A percentile compares a stretch with the other conserved stretches of the same genome.
Conservation (phyloP, 2,888 invertebrate genomes). For the Spodoptera exigua region DNA sequence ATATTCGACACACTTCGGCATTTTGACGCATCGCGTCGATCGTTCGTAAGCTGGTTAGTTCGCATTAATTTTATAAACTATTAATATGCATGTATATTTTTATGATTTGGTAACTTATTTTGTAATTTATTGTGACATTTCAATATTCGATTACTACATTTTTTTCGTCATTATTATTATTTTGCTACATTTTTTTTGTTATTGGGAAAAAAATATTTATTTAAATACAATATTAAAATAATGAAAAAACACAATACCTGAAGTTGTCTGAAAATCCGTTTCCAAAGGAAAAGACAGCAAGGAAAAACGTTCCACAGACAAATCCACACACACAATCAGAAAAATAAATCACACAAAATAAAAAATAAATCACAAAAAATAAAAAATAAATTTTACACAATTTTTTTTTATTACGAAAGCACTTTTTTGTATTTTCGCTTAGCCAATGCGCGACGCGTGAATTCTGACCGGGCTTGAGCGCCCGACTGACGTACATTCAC, state of each 20-base stretch:
- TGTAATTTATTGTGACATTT: no score
- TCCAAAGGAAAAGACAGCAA: slow-evolving; percentile 32
- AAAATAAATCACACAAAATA: slow-evolving; percentile 22
- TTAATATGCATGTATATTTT: neutral
- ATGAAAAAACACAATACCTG: rapidly evolving
- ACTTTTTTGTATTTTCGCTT: slow-evolving; percentile 23
- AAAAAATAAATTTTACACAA: neutral
- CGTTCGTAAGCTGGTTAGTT: neutral
- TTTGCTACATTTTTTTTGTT: no score
- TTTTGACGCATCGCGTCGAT: neutral
- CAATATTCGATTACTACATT: no score
- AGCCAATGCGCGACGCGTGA: slow-evolving; percentile 27
- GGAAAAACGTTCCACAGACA: slow-evolving; percentile 29
- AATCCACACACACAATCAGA: slow-evolving; percentile 34
- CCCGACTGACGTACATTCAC: slow-evolving; percentile 41
- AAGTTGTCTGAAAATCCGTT: slow-evolving; percentile 14
- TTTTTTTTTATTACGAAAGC: slow-evolving; percentile 37
- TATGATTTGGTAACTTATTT: neutral
- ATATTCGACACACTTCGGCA: slow-evolving; percentile 20
- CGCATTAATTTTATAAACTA: no score
- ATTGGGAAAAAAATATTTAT: no score
- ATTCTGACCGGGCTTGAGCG: slow-evolving; percentile 23
- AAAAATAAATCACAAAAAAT: slow-evolving; percentile 12
- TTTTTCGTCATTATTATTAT: no score
- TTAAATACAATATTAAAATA: no score